phyloP scores from a whole-genome alignment of 2,797 vertebrate genomes.

The Coilia nasus region DNA sequence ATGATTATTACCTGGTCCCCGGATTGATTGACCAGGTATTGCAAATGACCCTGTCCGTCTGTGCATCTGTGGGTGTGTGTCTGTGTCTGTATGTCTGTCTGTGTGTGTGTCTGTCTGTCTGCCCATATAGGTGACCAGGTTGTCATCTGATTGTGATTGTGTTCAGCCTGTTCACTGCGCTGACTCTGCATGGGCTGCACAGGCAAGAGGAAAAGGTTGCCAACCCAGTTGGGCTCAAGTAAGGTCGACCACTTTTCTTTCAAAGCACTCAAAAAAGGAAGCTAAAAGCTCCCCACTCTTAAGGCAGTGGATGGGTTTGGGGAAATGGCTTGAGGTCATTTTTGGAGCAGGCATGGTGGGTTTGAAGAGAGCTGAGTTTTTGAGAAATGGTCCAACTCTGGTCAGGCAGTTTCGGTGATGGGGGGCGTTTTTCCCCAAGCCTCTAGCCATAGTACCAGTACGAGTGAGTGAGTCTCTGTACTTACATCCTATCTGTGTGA shows the following conservation, averaged over 20 bases:
- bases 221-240: no score
- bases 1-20: no score
- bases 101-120: no score
- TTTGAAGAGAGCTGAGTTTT: neutral
- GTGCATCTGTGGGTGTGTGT: neutral
- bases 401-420: no score
- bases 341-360: neutral
- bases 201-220: neutral
- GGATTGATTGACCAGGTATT: no score
- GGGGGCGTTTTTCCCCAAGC: no score
- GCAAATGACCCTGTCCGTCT: neutral
- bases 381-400: no score
- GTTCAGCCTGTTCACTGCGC: neutral
- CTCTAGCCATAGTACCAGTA: no score
- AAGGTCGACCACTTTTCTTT: neutral
- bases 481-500: neutral
- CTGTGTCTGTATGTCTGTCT: no score
- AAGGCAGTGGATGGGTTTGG: neutral
- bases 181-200: neutral
- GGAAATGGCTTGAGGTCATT: neutral
- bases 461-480: no score
- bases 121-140: no score
- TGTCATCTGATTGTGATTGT: no score
- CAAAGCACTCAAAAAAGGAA: neutral
- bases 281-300: neutral